Evolutionary conservation across 1,140 invertebrate species (phyloP), one percentile per base, ranked within the genome.

Genomic region (Hirudo medicinalis): DNA sequence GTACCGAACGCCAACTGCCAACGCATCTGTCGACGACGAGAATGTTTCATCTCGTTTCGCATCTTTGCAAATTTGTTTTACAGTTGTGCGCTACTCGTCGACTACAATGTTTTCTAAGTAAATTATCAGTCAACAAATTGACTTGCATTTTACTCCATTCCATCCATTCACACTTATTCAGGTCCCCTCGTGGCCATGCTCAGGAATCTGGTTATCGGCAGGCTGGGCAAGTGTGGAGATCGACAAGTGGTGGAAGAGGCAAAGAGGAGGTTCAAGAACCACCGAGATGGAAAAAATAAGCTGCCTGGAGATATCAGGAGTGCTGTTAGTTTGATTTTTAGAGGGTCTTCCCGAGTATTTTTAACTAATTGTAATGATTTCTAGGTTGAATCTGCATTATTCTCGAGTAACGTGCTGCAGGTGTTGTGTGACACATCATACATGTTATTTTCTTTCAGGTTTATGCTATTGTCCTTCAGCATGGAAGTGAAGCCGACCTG

Each of bases 221-320:
- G 88, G 67, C 86, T 97, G 81, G 90, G 90, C 11, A 86, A 86
- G 54, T 88, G 89, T 76, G 89, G 89, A 71, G 90, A 96, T 78
- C 83, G 87, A 19, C 84, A 86, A 0, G 88, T 88, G 0, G 87
- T 93, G 20, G 83, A 84, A 11, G 89, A 93, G 78, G 91, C 92
- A 0, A 79, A 78, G 36, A 77, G 76, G 70, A 86, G 89, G 66
- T 92, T 95, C 81, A 84, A 86, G 60, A 83, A 81, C 27, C 90
- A 94, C 80, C 78, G 86, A 3, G 82, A 82, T 71, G 87, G 87
- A 36, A 82, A 82, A 71, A 78, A 81, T 20, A 77, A 83, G 0
- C 83, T 97, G 72, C 86, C 89, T 20, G 91, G 93, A 5, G 94
- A 97, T 85, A 82, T 98, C 55, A 86, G 92, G 49, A 86, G 86